Evolutionary conservation across 2,797 vertebrate genomes (phyloP).

Genomic region (Xyrichtys novacula): DNA sequence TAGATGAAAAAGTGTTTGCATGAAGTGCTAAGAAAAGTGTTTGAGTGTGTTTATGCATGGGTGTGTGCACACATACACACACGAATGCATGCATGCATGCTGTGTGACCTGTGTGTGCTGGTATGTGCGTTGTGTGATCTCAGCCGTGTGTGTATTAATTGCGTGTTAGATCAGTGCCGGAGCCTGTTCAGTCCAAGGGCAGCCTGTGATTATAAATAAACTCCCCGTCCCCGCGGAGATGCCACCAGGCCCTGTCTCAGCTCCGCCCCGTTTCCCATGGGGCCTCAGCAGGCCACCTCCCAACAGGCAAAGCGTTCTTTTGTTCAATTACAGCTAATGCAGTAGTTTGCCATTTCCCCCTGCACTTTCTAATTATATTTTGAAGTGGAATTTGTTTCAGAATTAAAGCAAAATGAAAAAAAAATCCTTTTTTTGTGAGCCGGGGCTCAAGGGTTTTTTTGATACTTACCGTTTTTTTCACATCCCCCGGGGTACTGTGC

Average conservation of each 20-base stretch:
- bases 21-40: slow-evolving; percentile 21
- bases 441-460: slow-evolving; percentile 81
- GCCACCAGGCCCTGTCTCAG: slow-evolving; percentile 87
- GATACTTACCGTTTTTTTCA: slow-evolving; percentile 87
- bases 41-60: slow-evolving; percentile 18
- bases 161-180: slow-evolving; percentile 93
- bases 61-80: slow-evolving; percentile 20
- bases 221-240: slow-evolving; percentile 89
- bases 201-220: slow-evolving; percentile 92
- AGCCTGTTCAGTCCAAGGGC: slow-evolving; percentile 78
- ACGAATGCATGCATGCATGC: slow-evolving; percentile 14
- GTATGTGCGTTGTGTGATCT: slow-evolving; percentile 69
- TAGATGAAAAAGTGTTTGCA: slow-evolving; percentile 43
- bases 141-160: slow-evolving; percentile 93
- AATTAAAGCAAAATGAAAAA: slow-evolving; percentile 75
- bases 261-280: slow-evolving; percentile 95
- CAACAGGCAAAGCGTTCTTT: slow-evolving; percentile 96
- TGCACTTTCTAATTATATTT: slow-evolving; percentile 96
- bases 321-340: slow-evolving; percentile 99
- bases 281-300: slow-evolving; percentile 91
- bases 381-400: slow-evolving; percentile 96
- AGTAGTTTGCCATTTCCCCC: slow-evolving; percentile 93
- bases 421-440: slow-evolving; percentile 90
- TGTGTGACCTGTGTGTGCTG: slow-evolving; percentile 41
- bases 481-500: slow-evolving; percentile 91